Conservation (phyloP, 2,888 invertebrate genomes). For the Apodemia zela region DNA sequence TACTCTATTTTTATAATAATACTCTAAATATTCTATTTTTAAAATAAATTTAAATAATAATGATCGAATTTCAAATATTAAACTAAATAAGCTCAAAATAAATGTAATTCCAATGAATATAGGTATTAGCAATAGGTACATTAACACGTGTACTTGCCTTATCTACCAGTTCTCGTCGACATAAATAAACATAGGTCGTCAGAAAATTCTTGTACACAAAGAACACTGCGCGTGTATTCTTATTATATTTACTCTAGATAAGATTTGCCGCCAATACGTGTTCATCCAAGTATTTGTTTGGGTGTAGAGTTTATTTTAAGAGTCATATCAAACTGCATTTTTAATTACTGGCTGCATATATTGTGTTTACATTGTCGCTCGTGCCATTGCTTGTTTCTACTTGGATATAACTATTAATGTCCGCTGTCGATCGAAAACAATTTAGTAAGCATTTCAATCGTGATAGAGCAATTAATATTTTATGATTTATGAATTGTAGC, state of each 20-base stretch:
- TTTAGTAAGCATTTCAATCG: no score
- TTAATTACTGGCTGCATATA: neutral
- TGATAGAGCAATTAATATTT: no score
- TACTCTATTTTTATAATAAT: no score
- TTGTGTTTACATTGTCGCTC: neutral
- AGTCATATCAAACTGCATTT: neutral
- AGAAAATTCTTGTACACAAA: constrained; percentile 1
- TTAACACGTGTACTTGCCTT: constrained; percentile 1
- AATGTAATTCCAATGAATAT: no score
- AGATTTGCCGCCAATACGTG: constrained; percentile 11
- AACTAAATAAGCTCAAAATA: no score
- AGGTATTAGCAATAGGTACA: neutral
- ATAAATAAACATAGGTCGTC: constrained; percentile 6
- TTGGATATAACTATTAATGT: neutral
- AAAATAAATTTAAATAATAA: no score
- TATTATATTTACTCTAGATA: constrained; percentile 7
- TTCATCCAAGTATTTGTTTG: constrained; percentile 1
- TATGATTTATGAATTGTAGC: no score
- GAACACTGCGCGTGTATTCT: neutral
- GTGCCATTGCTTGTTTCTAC: neutral
- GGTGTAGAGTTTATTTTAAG: neutral
- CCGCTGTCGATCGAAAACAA: no score
- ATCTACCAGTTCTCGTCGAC: neutral
- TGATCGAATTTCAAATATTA: no score
- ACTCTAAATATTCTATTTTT: no score